phyloP scores from a whole-genome alignment of 2,888 invertebrate genomes.

The Drosophila yooni region DNA sequence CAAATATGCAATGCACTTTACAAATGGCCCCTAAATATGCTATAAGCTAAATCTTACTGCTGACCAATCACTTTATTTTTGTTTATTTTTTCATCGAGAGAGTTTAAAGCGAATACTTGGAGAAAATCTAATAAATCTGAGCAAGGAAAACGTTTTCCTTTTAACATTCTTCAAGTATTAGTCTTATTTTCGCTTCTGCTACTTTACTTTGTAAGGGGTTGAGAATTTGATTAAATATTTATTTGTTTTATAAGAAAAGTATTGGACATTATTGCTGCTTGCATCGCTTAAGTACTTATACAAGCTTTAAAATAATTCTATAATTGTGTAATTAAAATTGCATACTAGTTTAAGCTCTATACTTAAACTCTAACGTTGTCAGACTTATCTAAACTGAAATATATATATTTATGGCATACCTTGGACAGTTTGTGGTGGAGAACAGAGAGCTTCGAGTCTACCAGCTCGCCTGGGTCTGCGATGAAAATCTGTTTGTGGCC shows the following conservation, averaged over 20 bases:
- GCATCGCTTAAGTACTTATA: not conserved
- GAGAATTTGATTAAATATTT: no score
- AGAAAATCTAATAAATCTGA: not conserved
- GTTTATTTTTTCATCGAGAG: not conserved
- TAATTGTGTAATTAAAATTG: not conserved
- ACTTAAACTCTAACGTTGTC: not conserved
- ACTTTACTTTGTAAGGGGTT: not conserved
- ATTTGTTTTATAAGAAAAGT: not conserved
- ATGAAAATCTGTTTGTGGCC: conserved; percentile 45
- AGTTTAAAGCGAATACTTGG: not conserved
- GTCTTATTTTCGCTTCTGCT: not conserved
- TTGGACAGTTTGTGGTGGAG: conserved; percentile 9
- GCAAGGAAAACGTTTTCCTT: not conserved
- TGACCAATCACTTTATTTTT: conserved; percentile 5
- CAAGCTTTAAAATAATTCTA: not conserved
- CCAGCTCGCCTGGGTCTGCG: not conserved
- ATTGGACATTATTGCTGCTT: not conserved
- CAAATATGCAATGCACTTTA: conserved; percentile 41
- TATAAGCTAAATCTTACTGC: conserved; percentile 5
- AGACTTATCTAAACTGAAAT: not conserved
- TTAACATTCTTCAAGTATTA: not conserved
- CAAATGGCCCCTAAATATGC: not conserved
- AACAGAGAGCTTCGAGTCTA: conserved; percentile 11
- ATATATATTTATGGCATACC: not conserved
- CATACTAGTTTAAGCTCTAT: not conserved